Conservation (phyloP, 2,113 vertebrate species). For the Leptobrachium leishanense region DNA sequence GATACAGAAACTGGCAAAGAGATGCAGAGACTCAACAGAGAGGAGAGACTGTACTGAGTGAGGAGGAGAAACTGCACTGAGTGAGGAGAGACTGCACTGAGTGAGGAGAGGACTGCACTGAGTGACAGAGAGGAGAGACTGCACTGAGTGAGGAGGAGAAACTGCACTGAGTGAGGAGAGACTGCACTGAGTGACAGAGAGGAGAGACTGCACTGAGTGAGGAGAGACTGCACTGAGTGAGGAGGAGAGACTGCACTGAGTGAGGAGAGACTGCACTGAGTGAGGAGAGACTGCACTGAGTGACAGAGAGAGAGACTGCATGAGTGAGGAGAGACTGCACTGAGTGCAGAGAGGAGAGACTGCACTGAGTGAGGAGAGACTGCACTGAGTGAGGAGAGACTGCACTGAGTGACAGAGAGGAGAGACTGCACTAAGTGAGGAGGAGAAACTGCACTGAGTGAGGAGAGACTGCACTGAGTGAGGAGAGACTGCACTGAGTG, state of each 20-base stretch:
- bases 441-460: not conserved
- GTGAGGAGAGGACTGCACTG: too few species aligned
- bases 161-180: too few species aligned
- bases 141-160: too few species aligned
- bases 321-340: not conserved
- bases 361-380: not conserved
- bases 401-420: too few species aligned
- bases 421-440: too few species aligned
- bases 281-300: too few species aligned
- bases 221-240: not conserved
- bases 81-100: not conserved
- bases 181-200: not conserved
- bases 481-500: not conserved
- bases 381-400: too few species aligned
- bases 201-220: not conserved
- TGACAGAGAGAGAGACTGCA: not conserved
- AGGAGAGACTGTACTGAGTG: not conserved
- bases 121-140: too few species aligned
- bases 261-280: too few species aligned
- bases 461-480: not conserved
- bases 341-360: not conserved
- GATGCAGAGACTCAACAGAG: not conserved
- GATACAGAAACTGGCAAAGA: conserved; percentile 3
- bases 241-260: too few species aligned
- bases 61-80: not conserved